Percentiles rank a stretch among this genome's conserved stretches.
phyloP scores from a whole-genome alignment of 2,888 invertebrate species.

The Acrobasis repandana region DNA sequence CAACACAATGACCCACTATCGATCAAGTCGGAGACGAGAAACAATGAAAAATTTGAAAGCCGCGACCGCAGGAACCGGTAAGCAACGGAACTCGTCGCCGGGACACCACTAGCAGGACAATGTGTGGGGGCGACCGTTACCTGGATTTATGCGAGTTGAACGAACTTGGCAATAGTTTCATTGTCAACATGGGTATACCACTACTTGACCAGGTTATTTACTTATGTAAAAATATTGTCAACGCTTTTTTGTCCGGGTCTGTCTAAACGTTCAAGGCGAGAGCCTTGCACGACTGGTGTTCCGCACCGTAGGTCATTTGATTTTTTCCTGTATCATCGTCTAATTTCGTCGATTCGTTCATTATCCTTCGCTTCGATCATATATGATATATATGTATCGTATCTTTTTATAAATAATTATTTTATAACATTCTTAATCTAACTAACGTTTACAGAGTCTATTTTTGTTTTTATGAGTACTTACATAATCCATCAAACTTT shows the following conservation, averaged over 20 bases:
- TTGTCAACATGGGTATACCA: constrained; percentile 29
- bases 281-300: constrained; percentile 24
- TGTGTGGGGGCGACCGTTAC: constrained; percentile 39
- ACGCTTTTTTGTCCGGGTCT: constrained; percentile 15
- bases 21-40: constrained; percentile 36
- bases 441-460: too few species aligned
- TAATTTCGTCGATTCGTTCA: constrained; percentile 10
- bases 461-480: too few species aligned
- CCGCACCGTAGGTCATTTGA: constrained; percentile 19
- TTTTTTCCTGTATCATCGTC: constrained; percentile 21
- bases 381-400: too few species aligned
- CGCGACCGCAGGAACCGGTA: constrained; percentile 36
- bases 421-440: too few species aligned
- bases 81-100: constrained; percentile 47
- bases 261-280: constrained; percentile 25
- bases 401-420: too few species aligned
- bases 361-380: not conserved
- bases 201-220: constrained; percentile 25
- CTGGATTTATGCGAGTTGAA: constrained; percentile 53
- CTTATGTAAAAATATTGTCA: constrained; percentile 30
- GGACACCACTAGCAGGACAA: constrained; percentile 37
- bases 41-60: constrained; percentile 35
- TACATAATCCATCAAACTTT: too few species aligned
- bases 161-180: constrained; percentile 43
- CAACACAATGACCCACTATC: constrained; percentile 38